These are phyloP conservation scores for Syrmaticus mikado DNA, from an alignment of 2,113 vertebrate species.

Conservation along the genomic window DNA sequence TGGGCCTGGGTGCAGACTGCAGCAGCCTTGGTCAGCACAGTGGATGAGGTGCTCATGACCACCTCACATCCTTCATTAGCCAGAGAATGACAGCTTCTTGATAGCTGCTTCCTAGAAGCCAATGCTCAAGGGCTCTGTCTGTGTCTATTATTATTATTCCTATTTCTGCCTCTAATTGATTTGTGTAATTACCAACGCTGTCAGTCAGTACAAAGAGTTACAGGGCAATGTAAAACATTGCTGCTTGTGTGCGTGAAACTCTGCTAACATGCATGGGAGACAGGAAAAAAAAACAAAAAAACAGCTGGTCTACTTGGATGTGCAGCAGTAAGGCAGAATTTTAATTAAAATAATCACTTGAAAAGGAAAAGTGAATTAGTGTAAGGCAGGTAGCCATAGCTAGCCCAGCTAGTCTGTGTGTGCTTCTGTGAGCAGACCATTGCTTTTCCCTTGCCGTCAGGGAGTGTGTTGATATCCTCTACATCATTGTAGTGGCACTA, in stretches of 20 bases:
- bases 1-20: neutral
- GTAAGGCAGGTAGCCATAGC: neutral
- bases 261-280: fast-evolving
- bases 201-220: neutral
- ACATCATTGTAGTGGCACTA: fast-evolving
- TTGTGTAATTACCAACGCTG: neutral
- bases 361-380: neutral
- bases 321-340: neutral
- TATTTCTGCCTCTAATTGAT: neutral
- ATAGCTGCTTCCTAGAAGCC: neutral
- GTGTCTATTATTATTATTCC: neutral
- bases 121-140: fast-evolving
- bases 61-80: neutral
- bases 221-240: neutral
- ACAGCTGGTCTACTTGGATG: neutral
- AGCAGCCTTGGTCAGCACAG: fast-evolving
- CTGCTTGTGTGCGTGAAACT: neutral
- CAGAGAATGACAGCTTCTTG: neutral
- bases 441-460: fast-evolving
- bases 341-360: neutral
- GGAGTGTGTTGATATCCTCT: fast-evolving
- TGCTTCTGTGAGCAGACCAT: neutral
- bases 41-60: neutral
- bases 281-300: neutral
- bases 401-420: neutral